phyloP scores from a whole-genome alignment of 2,888 invertebrate genomes.

The Brenthis daphne region DNA sequence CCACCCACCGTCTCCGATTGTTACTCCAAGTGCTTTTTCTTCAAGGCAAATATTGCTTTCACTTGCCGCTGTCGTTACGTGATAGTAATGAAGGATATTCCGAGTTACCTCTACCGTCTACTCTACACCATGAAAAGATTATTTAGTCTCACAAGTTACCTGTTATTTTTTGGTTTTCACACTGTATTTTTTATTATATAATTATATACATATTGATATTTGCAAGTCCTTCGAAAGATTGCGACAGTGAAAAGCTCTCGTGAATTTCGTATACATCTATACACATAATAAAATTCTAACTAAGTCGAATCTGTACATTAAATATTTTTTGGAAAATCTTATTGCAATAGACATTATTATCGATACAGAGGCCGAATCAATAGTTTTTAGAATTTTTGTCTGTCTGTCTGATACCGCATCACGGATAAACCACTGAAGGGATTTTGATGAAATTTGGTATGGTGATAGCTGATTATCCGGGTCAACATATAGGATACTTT shows the following conservation, averaged over 20 bases:
- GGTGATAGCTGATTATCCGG: too few species aligned
- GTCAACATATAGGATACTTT: too few species aligned
- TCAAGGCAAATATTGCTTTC: slow-evolving; percentile 28
- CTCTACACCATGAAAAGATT: neutral
- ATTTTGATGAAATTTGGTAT: too few species aligned
- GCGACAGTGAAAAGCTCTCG: too few species aligned
- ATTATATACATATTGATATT: neutral
- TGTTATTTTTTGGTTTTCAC: neutral
- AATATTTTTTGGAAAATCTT: too few species aligned
- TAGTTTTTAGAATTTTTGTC: too few species aligned
- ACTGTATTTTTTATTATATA: neutral
- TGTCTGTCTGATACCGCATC: too few species aligned
- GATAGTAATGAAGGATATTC: slow-evolving; percentile 23
- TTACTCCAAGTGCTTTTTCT: slow-evolving; percentile 34
- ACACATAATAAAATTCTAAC: too few species aligned
- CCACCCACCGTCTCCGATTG: slow-evolving; percentile 41
- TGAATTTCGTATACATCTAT: neutral
- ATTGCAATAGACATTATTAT: too few species aligned
- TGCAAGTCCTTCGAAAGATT: neutral
- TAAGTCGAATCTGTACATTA: too few species aligned
- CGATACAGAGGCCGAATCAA: too few species aligned
- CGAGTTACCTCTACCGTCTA: neutral
- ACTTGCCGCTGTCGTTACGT: slow-evolving; percentile 16
- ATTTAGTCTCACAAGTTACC: neutral
- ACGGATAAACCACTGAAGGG: too few species aligned